phyloP scores from a whole-genome alignment of 2,888 invertebrate species.

The Andrena hattorfiana region DNA sequence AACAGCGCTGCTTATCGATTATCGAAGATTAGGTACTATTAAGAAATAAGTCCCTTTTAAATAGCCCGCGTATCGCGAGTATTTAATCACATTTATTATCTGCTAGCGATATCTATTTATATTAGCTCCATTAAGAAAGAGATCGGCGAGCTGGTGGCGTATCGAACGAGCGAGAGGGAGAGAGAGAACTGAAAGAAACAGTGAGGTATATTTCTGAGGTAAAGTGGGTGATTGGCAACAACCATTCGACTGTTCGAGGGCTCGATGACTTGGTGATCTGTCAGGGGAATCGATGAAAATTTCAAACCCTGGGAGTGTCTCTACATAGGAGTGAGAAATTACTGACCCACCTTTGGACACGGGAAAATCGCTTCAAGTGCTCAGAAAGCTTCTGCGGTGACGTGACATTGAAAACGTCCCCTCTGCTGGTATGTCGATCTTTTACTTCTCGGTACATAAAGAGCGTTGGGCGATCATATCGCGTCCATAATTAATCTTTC shows the following conservation, averaged over 20 bases:
- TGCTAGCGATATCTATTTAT: slow-evolving; percentile 13
- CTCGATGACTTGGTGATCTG: slow-evolving; percentile 51
- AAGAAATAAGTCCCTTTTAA: not conserved
- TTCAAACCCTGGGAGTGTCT: slow-evolving; percentile 44
- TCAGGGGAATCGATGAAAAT: slow-evolving; percentile 37
- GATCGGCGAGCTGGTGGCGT: slow-evolving; percentile 20
- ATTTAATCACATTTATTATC: slow-evolving; percentile 18
- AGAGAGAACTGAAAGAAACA: slow-evolving; percentile 6
- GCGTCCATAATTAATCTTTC: not conserved
- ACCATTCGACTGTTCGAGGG: slow-evolving; percentile 42
- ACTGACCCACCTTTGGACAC: slow-evolving; percentile 22
- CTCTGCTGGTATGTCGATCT: slow-evolving; percentile 53
- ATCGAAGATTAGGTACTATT: not conserved
- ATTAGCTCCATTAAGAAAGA: not conserved
- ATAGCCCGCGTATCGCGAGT: not conserved
- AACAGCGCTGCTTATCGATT: not conserved
- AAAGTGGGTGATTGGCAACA: slow-evolving; percentile 29
- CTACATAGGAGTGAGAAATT: slow-evolving; percentile 37
- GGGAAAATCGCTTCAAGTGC: slow-evolving; percentile 44
- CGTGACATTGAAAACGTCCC: slow-evolving; percentile 39
- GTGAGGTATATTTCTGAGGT: slow-evolving; percentile 15
- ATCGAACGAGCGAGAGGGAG: not conserved
- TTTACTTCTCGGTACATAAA: not conserved
- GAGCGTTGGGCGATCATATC: not conserved
- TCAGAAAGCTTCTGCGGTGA: slow-evolving; percentile 39